These are phyloP conservation scores for Otocyon megalotis DNA, from an alignment of 2,113 vertebrate species.

Conservation along the genomic window DNA sequence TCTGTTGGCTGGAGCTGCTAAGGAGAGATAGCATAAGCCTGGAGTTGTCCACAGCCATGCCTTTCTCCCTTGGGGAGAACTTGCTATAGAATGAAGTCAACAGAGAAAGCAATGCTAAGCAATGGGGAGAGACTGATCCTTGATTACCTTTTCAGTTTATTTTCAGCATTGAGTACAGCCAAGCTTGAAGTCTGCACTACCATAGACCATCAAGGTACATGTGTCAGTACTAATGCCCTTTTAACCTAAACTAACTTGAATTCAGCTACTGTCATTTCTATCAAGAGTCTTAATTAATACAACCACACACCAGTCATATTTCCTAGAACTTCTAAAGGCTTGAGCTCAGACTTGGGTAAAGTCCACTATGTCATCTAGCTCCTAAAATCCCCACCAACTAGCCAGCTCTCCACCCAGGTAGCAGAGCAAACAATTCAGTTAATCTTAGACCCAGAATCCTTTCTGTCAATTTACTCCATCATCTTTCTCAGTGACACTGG, in stretches of 20 bases:
- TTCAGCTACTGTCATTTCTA: background rate
- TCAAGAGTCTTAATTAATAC: background rate
- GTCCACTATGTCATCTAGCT: background rate
- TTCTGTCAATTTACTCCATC: background rate
- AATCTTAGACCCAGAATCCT: background rate
- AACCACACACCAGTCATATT: background rate
- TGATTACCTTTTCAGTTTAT: background rate
- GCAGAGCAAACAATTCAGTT: background rate
- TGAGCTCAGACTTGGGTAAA: background rate
- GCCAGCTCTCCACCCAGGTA: background rate
- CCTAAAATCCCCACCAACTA: background rate
- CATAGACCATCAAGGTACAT: background rate
- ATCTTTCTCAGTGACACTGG: background rate
- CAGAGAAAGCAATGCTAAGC: background rate
- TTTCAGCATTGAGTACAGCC: background rate
- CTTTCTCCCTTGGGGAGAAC: background rate
- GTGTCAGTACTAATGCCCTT: background rate
- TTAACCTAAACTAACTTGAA: background rate
- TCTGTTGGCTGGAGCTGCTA: background rate
- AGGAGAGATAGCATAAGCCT: background rate
- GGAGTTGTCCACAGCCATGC: background rate
- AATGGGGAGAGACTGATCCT: background rate
- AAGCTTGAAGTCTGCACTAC: background rate
- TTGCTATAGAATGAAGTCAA: background rate
- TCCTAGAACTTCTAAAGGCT: background rate